A percentile compares a stretch with the other conserved stretches of the same genome.
Conservation (phyloP, 1,140 invertebrate species). For the Drosophila pruinosa region DNA sequence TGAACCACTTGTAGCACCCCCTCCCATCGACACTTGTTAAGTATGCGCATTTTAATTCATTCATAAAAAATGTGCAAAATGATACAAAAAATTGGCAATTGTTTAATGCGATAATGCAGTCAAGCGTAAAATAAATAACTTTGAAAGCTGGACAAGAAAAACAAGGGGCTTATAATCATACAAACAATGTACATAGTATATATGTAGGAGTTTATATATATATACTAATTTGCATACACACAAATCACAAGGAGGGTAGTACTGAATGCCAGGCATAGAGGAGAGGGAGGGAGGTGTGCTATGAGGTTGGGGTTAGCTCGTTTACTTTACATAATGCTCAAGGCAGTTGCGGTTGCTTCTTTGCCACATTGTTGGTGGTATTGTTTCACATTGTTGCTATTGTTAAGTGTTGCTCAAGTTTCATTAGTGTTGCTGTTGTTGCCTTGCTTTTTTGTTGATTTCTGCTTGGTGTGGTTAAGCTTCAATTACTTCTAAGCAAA, state of each 20-base stretch:
- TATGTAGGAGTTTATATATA: slow-evolving; percentile 14
- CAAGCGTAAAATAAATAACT: slow-evolving; percentile 15
- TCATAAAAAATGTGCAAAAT: slow-evolving; percentile 54
- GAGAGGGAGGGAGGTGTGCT: not conserved
- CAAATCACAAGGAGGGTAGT: slow-evolving; percentile 25
- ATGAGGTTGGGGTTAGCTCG: slow-evolving; percentile 41
- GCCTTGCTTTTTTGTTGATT: slow-evolving; percentile 7
- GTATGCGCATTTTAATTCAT: slow-evolving; percentile 61
- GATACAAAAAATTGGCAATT: slow-evolving; percentile 38
- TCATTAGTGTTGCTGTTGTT: slow-evolving; percentile 56
- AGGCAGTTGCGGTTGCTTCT: slow-evolving; percentile 71
- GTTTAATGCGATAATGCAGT: slow-evolving; percentile 39
- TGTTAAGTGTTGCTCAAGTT: slow-evolving; percentile 63
- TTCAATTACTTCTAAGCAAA: slow-evolving; percentile 80
- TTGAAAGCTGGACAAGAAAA: slow-evolving; percentile 3
- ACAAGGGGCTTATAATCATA: slow-evolving; percentile 22
- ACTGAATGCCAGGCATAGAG: not conserved
- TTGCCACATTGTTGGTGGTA: slow-evolving; percentile 40
- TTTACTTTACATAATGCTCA: slow-evolving; percentile 76
- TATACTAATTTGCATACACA: slow-evolving; percentile 63
- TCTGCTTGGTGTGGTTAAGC: slow-evolving; percentile 59
- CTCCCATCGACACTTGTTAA: slow-evolving; percentile 25
- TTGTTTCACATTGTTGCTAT: slow-evolving; percentile 53
- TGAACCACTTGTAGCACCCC: not conserved
- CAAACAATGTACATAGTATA: slow-evolving; percentile 8